Conservation (phyloP, 1,140 invertebrate genomes). For the Centruroides sculpturatus region DNA sequence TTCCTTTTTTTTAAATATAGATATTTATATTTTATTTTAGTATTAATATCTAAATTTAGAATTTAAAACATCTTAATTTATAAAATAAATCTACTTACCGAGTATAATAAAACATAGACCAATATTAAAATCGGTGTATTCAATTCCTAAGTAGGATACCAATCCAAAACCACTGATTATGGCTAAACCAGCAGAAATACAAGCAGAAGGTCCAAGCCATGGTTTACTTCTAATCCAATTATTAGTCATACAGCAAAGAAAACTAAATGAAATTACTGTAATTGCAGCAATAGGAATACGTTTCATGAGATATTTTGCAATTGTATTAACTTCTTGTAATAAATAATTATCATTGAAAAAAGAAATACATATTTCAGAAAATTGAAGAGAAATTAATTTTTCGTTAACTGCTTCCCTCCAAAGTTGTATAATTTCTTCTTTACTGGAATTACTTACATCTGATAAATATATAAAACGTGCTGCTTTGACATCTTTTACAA, state of each 20-base stretch:
- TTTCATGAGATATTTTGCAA: slow-evolving; percentile 71
- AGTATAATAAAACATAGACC: slow-evolving; percentile 88
- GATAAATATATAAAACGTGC: slow-evolving; percentile 76
- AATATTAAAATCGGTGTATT: slow-evolving; percentile 89
- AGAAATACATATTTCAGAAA: slow-evolving; percentile 63
- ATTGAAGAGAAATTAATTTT: slow-evolving; percentile 46
- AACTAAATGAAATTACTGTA: slow-evolving; percentile 46
- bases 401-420: slow-evolving; percentile 58
- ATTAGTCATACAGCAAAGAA: slow-evolving; percentile 52
- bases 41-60: too few species aligned
- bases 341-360: slow-evolving; percentile 72
- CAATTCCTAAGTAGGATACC: slow-evolving; percentile 71
- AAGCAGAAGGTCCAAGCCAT: slow-evolving; percentile 76
- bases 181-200: slow-evolving; percentile 74
- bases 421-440: slow-evolving; percentile 46
- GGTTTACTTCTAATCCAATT: slow-evolving; percentile 79
- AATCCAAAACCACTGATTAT: slow-evolving; percentile 76
- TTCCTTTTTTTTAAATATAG: too few species aligned
- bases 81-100: slow-evolving; percentile 44
- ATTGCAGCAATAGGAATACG: slow-evolving; percentile 76
- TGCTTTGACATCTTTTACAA: slow-evolving; percentile 66
- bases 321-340: slow-evolving; percentile 74
- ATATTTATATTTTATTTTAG: too few species aligned
- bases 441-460: slow-evolving; percentile 55
- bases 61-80: too few species aligned